phyloP scores from a whole-genome alignment of 2,888 invertebrate species.

The Mesodorylaimus sp. region DNA sequence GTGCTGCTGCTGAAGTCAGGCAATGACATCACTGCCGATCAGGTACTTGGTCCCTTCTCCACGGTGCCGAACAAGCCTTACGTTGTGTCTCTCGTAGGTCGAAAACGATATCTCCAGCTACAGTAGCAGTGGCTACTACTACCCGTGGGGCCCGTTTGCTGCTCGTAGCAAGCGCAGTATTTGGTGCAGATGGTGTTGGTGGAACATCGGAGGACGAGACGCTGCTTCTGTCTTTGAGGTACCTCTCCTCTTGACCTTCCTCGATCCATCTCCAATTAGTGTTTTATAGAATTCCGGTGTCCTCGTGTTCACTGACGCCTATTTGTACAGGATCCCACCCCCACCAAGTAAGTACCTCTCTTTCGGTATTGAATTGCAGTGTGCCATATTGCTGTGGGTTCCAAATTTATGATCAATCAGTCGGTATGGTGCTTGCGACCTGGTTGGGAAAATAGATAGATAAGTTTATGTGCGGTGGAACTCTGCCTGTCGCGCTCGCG shows the following conservation, averaged over 20 bases:
- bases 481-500: too few species aligned
- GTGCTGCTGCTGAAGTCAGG: slow-evolving; percentile 53
- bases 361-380: too few species aligned
- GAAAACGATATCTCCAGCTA: slow-evolving; percentile 25
- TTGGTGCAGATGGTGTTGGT: slow-evolving; percentile 26
- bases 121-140: slow-evolving; percentile 12
- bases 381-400: too few species aligned
- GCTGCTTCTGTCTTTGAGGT: slow-evolving; percentile 30
- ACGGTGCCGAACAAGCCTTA: neutral
- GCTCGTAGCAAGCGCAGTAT: slow-evolving; percentile 18
- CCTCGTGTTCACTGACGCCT: slow-evolving; percentile 29
- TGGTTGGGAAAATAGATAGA: too few species aligned
- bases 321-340: slow-evolving; percentile 24
- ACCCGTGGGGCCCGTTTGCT: slow-evolving; percentile 10
- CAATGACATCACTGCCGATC: slow-evolving; percentile 44
- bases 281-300: slow-evolving; percentile 28
- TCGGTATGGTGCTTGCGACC: too few species aligned
- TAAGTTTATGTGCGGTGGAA: too few species aligned
- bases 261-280: too few species aligned
- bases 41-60: too few species aligned
- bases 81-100: slow-evolving; percentile 14
- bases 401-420: too few species aligned
- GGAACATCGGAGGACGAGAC: slow-evolving; percentile 32
- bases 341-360: slow-evolving; percentile 22
- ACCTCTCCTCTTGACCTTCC: too few species aligned